phyloP scores from a whole-genome alignment of 2,888 invertebrate genomes.

The Agrochola lota region DNA sequence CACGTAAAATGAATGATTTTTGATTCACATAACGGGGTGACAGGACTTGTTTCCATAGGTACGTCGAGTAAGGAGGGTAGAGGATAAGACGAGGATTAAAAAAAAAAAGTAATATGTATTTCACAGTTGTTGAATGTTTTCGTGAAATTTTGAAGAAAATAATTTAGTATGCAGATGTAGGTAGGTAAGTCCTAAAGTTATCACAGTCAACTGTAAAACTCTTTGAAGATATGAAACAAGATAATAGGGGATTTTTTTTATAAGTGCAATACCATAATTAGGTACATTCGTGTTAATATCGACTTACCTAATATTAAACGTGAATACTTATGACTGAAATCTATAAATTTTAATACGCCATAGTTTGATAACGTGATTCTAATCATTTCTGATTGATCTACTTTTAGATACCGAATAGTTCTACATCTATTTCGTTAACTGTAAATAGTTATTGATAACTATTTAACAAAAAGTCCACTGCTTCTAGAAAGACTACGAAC shows the following conservation, averaged over 20 bases:
- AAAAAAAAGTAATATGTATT: background rate
- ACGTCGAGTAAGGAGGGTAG: background rate
- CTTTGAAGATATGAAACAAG: background rate
- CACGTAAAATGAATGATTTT: background rate
- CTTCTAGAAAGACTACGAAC: background rate
- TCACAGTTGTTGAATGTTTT: background rate
- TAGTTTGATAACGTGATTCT: conserved; percentile 37
- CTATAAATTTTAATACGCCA: conserved; percentile 24
- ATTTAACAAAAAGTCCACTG: background rate
- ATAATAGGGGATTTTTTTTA: background rate
- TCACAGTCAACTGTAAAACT: background rate
- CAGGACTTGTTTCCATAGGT: background rate
- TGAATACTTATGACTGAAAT: conserved; percentile 5
- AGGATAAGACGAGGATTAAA: no score
- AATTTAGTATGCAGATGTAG: background rate
- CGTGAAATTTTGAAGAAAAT: background rate
- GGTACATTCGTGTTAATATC: background rate
- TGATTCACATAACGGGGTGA: background rate
- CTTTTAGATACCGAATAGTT: conserved; percentile 20
- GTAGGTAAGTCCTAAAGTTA: background rate
- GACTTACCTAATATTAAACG: background rate
- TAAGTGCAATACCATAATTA: background rate
- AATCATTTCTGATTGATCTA: conserved; percentile 42
- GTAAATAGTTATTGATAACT: conserved; percentile 13
- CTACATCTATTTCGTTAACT: conserved; percentile 14